phyloP scores from a whole-genome alignment of 2,888 invertebrate genomes.

The Leucophenga montana region DNA sequence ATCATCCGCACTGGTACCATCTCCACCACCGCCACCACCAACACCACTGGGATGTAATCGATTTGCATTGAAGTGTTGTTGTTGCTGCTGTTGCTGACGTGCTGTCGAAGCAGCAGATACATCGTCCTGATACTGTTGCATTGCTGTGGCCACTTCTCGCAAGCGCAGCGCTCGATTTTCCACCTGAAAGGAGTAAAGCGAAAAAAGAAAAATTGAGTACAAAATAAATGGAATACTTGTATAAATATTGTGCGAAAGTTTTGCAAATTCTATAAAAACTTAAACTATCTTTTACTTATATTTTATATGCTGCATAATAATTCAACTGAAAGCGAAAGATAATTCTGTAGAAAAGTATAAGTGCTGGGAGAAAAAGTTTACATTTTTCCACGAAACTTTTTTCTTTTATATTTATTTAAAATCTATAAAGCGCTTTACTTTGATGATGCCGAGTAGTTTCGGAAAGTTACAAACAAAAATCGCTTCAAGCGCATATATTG shows the following conservation, averaged over 20 bases:
- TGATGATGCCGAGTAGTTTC: neutral
- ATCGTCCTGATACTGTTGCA: constrained; percentile 74
- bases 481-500: neutral
- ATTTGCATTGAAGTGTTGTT: constrained; percentile 43
- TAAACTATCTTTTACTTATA: neutral
- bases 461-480: neutral
- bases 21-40: constrained; percentile 37
- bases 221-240: constrained; percentile 27
- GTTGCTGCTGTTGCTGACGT: constrained; percentile 53
- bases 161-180: constrained; percentile 89
- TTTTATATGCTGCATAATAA: constrained; percentile 35
- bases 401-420: neutral
- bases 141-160: constrained; percentile 73
- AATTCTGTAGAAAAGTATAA: neutral
- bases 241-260: neutral
- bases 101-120: constrained; percentile 57
- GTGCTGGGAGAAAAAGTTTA: neutral
- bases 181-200: constrained; percentile 76
- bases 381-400: neutral
- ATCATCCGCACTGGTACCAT: constrained; percentile 59
- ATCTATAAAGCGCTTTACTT: too few relatives aligned
- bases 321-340: constrained; percentile 43
- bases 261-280: neutral
- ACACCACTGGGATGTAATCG: constrained; percentile 53
- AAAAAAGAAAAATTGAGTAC: constrained; percentile 32